Percentiles rank a stretch among this genome's conserved stretches.
phyloP scores from a whole-genome alignment of 1,140 invertebrate species.

The Aphidius gifuensis region DNA sequence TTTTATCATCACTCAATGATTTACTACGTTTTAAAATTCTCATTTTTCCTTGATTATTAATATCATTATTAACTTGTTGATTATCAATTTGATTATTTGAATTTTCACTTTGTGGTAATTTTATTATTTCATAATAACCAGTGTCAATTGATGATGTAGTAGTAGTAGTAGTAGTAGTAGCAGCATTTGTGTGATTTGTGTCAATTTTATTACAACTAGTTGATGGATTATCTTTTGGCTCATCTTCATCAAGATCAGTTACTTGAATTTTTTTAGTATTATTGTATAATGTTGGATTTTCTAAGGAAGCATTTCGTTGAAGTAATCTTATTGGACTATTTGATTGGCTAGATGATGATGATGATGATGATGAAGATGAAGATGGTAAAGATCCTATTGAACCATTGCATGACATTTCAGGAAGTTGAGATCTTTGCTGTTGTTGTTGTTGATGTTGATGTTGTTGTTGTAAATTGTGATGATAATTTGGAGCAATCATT shows the following conservation, averaged over 20 bases:
- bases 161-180: no score
- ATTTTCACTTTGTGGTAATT: no score
- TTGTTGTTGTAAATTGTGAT: not conserved
- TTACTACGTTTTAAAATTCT: no score
- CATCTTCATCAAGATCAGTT: conserved; percentile 39
- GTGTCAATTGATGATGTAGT: not conserved
- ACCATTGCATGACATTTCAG: conserved; percentile 33
- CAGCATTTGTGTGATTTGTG: not conserved
- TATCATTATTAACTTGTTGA: no score
- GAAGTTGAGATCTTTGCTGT: conserved; percentile 29
- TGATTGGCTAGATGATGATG: conserved; percentile 23
- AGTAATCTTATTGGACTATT: conserved; percentile 37
- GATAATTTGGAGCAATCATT: not conserved
- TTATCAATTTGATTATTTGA: no score
- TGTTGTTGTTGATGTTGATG: conserved; percentile 37
- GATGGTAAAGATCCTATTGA: conserved; percentile 31
- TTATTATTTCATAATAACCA: no score
- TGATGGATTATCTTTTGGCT: conserved; percentile 5
- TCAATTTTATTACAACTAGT: not conserved
- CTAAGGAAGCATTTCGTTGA: conserved; percentile 27
- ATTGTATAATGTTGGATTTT: conserved; percentile 11
- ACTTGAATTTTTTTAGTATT: conserved; percentile 31
- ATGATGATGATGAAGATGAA: conserved; percentile 25
- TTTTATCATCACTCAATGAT: conserved; percentile 10
- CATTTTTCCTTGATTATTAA: no score